Evolutionary conservation across 2,113 vertebrate genomes (phyloP).

Genomic region (Atrichornis clamosus): DNA sequence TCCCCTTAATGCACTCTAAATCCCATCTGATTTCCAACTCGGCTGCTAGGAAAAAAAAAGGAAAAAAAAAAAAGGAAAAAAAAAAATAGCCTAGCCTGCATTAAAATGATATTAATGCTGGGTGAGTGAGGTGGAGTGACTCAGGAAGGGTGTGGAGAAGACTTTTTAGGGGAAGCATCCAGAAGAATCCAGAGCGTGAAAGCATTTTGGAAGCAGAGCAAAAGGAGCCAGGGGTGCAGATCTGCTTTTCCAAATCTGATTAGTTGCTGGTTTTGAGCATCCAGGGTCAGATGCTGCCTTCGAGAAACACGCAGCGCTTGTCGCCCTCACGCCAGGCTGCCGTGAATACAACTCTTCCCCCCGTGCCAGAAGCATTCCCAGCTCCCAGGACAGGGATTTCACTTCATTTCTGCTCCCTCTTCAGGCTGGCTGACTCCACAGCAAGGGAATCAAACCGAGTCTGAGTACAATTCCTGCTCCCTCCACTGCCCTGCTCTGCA

Average conservation of each 20-base stretch:
- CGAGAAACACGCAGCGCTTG: background rate
- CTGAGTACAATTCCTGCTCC: rapidly evolving
- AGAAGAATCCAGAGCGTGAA: background rate
- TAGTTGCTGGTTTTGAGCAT: conserved; percentile 1
- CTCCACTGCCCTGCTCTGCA: background rate
- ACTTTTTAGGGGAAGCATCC: background rate
- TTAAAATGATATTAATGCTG: background rate
- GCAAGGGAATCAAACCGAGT: background rate
- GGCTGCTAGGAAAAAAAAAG: background rate
- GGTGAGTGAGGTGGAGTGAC: background rate
- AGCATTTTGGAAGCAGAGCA: background rate
- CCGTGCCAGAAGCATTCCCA: background rate
- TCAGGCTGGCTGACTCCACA: conserved; percentile 11
- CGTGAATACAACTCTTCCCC: background rate
- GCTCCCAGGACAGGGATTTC: background rate
- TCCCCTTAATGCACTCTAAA: conserved; percentile 43
- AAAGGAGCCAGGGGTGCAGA: background rate
- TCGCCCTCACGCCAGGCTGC: background rate
- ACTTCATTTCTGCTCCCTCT: conserved; percentile 46
- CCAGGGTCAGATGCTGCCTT: background rate
- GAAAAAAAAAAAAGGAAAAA: rapidly evolving
- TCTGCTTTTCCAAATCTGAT: background rate
- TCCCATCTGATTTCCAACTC: conserved; percentile 29
- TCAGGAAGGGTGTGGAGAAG: background rate
- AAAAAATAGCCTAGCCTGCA: background rate